A percentile compares a stretch with the other conserved stretches of the same genome.
Evolutionary conservation across 2,888 invertebrate genomes (phyloP).

Genomic region (Euclidia mi): DNA sequence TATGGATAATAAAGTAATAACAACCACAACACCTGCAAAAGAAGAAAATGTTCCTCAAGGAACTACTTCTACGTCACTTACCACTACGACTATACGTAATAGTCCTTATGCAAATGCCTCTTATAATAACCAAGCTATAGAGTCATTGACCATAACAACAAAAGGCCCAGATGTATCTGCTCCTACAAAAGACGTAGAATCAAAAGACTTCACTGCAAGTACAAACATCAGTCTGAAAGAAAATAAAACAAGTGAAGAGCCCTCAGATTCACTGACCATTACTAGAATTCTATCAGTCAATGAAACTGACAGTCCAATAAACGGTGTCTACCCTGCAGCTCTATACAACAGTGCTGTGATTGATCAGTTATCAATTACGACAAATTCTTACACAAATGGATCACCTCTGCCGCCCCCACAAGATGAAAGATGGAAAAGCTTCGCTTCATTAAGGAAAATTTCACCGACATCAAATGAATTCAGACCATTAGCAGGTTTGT

Average conservation of each 20-base stretch:
- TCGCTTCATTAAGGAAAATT: slow-evolving; percentile 63
- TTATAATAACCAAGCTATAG: slow-evolving; percentile 36
- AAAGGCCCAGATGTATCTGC: slow-evolving; percentile 37
- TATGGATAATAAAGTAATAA: background rate
- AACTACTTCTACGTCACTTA: slow-evolving; percentile 21
- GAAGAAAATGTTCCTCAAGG: slow-evolving; percentile 15
- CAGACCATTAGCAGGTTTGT: slow-evolving; percentile 82
- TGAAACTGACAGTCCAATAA: slow-evolving; percentile 50
- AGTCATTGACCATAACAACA: slow-evolving; percentile 34
- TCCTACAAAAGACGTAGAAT: slow-evolving; percentile 51
- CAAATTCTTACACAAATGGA: slow-evolving; percentile 73
- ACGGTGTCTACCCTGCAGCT: slow-evolving; percentile 67
- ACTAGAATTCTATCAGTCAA: slow-evolving; percentile 41
- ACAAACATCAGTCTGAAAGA: slow-evolving; percentile 34
- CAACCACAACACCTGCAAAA: background rate
- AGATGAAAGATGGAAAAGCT: slow-evolving; percentile 77
- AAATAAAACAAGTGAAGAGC: slow-evolving; percentile 26
- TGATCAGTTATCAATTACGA: slow-evolving; percentile 79
- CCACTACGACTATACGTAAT: slow-evolving; percentile 37
- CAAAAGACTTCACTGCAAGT: slow-evolving; percentile 63
- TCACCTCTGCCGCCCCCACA: slow-evolving; percentile 63
- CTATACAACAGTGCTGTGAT: slow-evolving; percentile 69
- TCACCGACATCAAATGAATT: slow-evolving; percentile 67
- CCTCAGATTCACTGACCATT: slow-evolving; percentile 20
- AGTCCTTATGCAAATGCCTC: slow-evolving; percentile 38